Evolutionary conservation across 1,140 invertebrate species (phyloP).

Genomic region (Drosophila varians): DNA sequence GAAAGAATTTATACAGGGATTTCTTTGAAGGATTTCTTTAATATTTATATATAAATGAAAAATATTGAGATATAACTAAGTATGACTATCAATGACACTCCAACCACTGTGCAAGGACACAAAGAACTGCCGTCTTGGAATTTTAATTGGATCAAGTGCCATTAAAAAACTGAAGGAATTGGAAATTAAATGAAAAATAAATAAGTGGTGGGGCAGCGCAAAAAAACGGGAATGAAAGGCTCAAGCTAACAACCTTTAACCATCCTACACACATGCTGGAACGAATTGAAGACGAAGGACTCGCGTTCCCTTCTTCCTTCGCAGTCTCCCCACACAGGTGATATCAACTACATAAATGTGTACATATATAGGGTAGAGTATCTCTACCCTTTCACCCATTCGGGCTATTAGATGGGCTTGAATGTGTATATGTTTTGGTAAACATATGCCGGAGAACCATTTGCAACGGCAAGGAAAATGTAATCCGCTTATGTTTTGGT

Average conservation of each 20-base stretch:
- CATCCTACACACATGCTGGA: conserved; percentile 36
- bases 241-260: conserved; percentile 27
- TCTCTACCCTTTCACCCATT: conserved; percentile 4
- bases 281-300: conserved; percentile 51
- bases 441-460: conserved; percentile 36
- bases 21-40: too few relatives aligned
- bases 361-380: too few relatives aligned
- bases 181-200: conserved; percentile 71
- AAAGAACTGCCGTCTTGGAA: conserved; percentile 55
- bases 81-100: neutral
- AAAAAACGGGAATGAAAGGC: neutral
- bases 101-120: conserved; percentile 14
- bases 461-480: conserved; percentile 33
- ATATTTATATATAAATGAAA: too few relatives aligned
- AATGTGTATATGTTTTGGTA: conserved; percentile 5
- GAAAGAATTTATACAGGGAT: too few relatives aligned
- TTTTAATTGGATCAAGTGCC: conserved; percentile 77
- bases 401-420: conserved; percentile 17
- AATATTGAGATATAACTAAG: too few relatives aligned
- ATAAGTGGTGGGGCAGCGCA: conserved; percentile 11
- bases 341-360: conserved; percentile 8
- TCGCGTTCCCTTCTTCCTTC: conserved; percentile 18
- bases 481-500: conserved; percentile 73
- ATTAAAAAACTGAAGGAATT: conserved; percentile 66
- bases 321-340: conserved; percentile 14